Conservation (phyloP, 2,113 vertebrate genomes). For the Turdus rufiventris region DNA sequence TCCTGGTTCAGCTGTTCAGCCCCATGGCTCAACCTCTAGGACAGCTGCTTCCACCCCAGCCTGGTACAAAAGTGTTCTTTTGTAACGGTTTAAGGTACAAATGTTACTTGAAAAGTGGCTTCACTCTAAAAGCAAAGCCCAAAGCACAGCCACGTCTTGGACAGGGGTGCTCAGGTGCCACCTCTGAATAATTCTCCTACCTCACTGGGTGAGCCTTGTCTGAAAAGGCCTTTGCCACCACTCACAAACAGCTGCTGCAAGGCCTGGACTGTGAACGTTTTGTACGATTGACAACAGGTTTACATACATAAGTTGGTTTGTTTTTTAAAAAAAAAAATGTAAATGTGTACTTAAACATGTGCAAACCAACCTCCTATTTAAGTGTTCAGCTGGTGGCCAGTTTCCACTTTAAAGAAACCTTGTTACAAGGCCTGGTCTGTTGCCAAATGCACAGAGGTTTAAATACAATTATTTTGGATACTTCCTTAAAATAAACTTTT, state of each 20-base stretch:
- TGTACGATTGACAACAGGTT: background rate
- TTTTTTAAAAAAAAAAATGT: background rate
- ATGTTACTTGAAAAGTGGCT: background rate
- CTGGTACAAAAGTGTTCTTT: background rate
- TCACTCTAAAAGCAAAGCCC: background rate
- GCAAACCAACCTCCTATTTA: background rate
- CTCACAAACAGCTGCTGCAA: background rate
- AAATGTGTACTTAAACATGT: background rate
- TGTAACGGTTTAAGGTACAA: background rate
- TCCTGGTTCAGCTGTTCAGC: background rate
- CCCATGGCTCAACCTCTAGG: fast-evolving
- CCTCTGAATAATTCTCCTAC: background rate
- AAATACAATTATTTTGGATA: background rate
- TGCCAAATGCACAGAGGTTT: background rate
- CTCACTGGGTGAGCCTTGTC: background rate
- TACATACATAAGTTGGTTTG: background rate
- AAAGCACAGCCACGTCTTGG: background rate
- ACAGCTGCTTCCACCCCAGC: background rate
- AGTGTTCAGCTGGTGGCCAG: background rate
- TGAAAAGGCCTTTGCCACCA: background rate
- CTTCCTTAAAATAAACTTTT: background rate
- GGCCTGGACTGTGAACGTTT: background rate
- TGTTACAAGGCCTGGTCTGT: background rate
- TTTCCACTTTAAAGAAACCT: background rate
- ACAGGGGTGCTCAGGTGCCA: background rate